phyloP scores from a whole-genome alignment of 2,797 vertebrate species.

The Masticophis lateralis region DNA sequence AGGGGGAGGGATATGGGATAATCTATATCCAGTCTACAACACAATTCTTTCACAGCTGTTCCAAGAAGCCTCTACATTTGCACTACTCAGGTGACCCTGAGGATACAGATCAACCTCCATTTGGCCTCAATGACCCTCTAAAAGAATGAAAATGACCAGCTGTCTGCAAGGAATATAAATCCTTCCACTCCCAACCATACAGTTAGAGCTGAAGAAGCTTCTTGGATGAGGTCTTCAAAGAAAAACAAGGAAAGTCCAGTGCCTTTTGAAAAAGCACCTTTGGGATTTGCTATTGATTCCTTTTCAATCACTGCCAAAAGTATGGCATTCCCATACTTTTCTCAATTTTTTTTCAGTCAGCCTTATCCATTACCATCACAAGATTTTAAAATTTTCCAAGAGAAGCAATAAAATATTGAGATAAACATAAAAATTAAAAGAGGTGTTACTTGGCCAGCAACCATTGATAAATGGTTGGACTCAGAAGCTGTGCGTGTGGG shows the following conservation, averaged over 20 bases:
- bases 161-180: neutral
- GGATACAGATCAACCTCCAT: neutral
- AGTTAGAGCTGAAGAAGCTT: neutral
- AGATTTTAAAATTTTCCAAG: neutral
- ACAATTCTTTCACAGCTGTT: neutral
- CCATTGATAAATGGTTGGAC: neutral
- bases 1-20: too few relatives aligned
- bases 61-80: neutral
- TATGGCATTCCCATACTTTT: neutral
- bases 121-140: neutral
- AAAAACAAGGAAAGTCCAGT: neutral
- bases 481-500: neutral
- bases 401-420: neutral
- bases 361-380: neutral
- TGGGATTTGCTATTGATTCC: neutral
- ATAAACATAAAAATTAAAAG: neutral
- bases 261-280: neutral
- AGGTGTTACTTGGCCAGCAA: neutral
- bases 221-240: neutral
- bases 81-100: neutral
- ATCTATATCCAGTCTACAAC: too few relatives aligned
- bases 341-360: neutral
- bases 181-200: neutral
- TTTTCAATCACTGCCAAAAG: neutral
- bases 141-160: neutral